Base-by-base conservation (phyloP, 2,113 vertebrate species). In the Stercorarius parasiticus region DNA sequence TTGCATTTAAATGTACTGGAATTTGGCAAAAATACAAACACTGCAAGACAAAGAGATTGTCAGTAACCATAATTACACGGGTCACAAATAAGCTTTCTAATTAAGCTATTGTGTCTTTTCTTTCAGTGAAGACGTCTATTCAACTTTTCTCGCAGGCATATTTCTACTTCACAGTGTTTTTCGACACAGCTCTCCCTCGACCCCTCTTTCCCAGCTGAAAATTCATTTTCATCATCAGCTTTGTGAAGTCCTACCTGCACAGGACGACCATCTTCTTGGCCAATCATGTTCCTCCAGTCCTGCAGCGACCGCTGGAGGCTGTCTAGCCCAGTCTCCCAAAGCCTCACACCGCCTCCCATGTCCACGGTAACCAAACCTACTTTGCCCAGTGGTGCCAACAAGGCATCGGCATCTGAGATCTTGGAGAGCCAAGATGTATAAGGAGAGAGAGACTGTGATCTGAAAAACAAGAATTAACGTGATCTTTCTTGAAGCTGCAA, bases 281-380 rank as follows among this genome's bases (percentile, higher is more conserved):
- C 99, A 30, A 99, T 99, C 99, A 99, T 99, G 88, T 98, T 99
- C 90, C 98, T 99, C 99, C 99, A 99, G 7, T 99, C 99, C 97
- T 98, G 97, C 82, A 99, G 98, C 0, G 99, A 99, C 9, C 94
- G 98, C 96, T 99, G 99, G 55, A 99, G 98, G 40, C 95, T 98
- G 42, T 99, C 99, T 49, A 99, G 88, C 79, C 99, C 99, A 0
- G 99, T 99, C 96, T 99, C 99, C 99, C 99, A 99, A 3, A 99
- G 98, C 34, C 99, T 97, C 73, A 99, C 94, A 18, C 94, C 96
- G 1, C 99, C 99, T 38, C 99, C 99, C 99, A 99, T 98, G 65
- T 99, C 99, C 72, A 99, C 99, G 1, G 98, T 99, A 66, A 99
- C 99, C 66, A 99, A 97, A 7, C 99, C 98, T 7, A 95, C 98